These are phyloP conservation scores for Himalopsyche japonica DNA, from an alignment of 2,888 invertebrate genomes.

Conservation along the genomic window DNA sequence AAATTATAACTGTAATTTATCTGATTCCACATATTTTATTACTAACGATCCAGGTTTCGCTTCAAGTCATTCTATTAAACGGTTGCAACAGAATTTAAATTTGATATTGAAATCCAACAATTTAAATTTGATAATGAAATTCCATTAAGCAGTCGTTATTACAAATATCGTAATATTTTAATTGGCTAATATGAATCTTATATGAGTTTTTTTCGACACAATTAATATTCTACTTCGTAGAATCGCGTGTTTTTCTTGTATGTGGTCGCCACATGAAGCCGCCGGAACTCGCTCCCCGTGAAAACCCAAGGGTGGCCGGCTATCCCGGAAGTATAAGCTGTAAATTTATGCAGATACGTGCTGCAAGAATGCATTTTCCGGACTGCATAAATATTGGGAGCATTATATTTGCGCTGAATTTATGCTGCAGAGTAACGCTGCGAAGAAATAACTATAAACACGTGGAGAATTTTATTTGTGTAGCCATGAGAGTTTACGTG, in stretches of 20 bases:
- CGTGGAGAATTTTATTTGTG: not conserved
- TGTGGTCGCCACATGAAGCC: not conserved
- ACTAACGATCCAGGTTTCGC: too few relatives aligned
- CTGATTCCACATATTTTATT: too few relatives aligned
- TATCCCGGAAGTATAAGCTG: slow-evolving; percentile 14
- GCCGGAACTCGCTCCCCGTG: not conserved
- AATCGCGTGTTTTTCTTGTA: not conserved
- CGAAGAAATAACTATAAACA: not conserved
- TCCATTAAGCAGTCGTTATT: too few relatives aligned
- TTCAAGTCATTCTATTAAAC: too few relatives aligned
- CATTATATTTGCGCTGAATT: not conserved
- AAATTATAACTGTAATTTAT: too few relatives aligned
- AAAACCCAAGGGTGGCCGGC: not conserved
- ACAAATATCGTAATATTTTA: too few relatives aligned
- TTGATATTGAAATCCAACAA: too few relatives aligned
- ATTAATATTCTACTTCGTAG: not conserved
- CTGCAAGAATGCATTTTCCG: slow-evolving; percentile 3
- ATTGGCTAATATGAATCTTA: not conserved
- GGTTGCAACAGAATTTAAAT: too few relatives aligned
- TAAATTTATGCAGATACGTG: slow-evolving; percentile 15
- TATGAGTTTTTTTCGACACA: not conserved
- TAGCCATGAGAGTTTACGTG: not conserved
- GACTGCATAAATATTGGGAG: not conserved
- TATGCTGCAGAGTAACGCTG: not conserved
- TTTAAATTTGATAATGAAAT: too few relatives aligned